Conservation (phyloP, 92 coral and sea anemone genomes). For the Plumapathes pennacea region DNA sequence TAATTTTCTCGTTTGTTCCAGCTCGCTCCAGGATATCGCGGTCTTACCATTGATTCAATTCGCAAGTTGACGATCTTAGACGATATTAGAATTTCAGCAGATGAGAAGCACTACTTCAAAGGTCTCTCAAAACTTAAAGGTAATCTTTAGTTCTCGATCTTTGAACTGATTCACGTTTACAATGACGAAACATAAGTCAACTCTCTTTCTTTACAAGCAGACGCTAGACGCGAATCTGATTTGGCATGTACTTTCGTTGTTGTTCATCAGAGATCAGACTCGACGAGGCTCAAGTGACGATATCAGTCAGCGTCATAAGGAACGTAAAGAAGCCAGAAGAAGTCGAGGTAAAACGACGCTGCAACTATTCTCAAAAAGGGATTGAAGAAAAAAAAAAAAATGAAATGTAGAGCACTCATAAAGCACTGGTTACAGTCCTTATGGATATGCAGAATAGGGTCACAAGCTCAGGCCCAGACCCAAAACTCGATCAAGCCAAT, state of each 20-base stretch:
- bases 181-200: no score
- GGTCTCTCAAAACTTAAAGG: slow-evolving; percentile 91
- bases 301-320: slow-evolving; percentile 48
- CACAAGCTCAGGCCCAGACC: no score
- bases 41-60: slow-evolving; percentile 80
- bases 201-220: no score
- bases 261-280: slow-evolving; percentile 62
- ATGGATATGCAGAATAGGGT: no score
- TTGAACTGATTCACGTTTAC: no score
- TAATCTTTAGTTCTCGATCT: slow-evolving; percentile 20
- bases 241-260: background rate
- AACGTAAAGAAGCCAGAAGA: slow-evolving; percentile 81
- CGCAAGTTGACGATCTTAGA: slow-evolving; percentile 87
- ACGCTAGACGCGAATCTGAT: no score
- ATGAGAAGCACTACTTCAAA: slow-evolving; percentile 90
- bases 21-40: slow-evolving; percentile 94
- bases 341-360: slow-evolving; percentile 61
- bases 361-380: no score
- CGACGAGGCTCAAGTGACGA: slow-evolving; percentile 61
- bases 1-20: slow-evolving; percentile 5
- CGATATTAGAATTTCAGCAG: slow-evolving; percentile 87
- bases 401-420: no score
- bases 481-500: no score
- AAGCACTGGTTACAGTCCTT: no score
- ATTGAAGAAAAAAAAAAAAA: no score